Evolutionary conservation across 1,140 invertebrate species (phyloP).

Genomic region (Tetramorium alpestre): DNA sequence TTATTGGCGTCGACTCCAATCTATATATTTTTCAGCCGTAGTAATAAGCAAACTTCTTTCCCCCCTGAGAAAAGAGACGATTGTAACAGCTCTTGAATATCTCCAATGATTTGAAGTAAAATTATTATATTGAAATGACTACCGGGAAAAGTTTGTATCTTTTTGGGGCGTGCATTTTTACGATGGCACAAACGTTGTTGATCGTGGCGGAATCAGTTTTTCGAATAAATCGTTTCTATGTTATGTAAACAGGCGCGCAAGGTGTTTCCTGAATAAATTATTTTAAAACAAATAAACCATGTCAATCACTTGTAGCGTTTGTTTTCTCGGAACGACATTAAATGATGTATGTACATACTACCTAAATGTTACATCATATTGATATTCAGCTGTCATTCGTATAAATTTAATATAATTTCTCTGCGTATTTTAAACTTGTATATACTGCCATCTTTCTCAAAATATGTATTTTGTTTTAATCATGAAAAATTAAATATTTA

Average conservation of each 20-base stretch:
- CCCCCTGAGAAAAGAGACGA: not conserved
- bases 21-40: conserved; percentile 1
- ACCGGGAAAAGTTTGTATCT: not conserved
- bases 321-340: not conserved
- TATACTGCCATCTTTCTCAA: not conserved
- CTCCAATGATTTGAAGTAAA: conserved; percentile 3
- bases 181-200: not conserved
- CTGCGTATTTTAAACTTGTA: not conserved
- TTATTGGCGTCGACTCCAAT: not conserved
- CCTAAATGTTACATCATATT: not conserved
- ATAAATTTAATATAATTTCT: not conserved
- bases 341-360: not conserved
- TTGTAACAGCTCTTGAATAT: not conserved
- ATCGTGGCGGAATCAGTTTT: not conserved
- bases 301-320: not conserved
- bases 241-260: not conserved
- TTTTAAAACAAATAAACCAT: conserved; percentile 32
- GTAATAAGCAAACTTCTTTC: not conserved
- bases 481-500: not conserved
- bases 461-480: conserved; percentile 15
- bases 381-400: not conserved
- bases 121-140: conserved; percentile 20
- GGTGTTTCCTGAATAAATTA: conserved; percentile 24
- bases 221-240: conserved; percentile 21
- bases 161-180: not conserved